A percentile compares a stretch with the other conserved stretches of the same genome.
These are phyloP conservation scores for Gadopsis marmoratus DNA, from an alignment of 2,797 vertebrate genomes.

Conservation along the genomic window DNA sequence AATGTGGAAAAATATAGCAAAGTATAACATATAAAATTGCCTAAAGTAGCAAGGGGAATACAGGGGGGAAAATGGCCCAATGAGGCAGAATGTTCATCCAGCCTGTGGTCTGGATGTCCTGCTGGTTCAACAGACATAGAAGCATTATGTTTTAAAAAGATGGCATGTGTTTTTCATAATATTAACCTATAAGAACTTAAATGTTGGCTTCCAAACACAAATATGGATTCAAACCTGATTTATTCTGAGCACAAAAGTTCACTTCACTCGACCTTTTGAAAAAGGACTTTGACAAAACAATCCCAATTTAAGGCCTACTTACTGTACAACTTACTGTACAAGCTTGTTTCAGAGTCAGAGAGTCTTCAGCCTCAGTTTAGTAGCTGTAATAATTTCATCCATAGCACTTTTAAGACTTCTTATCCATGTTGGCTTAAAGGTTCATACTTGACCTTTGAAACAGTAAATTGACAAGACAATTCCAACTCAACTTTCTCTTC, in stretches of 20 bases:
- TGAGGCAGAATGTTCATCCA: constrained; percentile 22
- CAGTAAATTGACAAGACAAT: not conserved
- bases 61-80: not conserved
- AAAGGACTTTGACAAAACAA: not conserved
- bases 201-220: not conserved
- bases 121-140: constrained; percentile 20
- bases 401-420: not conserved
- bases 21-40: not conserved
- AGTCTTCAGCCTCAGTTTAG: not conserved
- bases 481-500: not conserved
- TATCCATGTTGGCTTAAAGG: not conserved
- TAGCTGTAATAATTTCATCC: not conserved
- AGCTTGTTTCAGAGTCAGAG: not conserved
- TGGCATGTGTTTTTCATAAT: not conserved
- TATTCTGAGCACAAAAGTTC: not conserved
- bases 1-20: constrained; percentile 18
- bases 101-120: constrained; percentile 1
- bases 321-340: not conserved
- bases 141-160: not conserved
- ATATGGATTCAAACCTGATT: not conserved
- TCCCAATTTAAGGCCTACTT: not conserved
- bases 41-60: not conserved
- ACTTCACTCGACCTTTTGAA: not conserved
- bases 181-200: not conserved
- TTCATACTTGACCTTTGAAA: not conserved